Base-by-base conservation (phyloP, 2,113 vertebrate genomes). In the Pelobates fuscus region DNA sequence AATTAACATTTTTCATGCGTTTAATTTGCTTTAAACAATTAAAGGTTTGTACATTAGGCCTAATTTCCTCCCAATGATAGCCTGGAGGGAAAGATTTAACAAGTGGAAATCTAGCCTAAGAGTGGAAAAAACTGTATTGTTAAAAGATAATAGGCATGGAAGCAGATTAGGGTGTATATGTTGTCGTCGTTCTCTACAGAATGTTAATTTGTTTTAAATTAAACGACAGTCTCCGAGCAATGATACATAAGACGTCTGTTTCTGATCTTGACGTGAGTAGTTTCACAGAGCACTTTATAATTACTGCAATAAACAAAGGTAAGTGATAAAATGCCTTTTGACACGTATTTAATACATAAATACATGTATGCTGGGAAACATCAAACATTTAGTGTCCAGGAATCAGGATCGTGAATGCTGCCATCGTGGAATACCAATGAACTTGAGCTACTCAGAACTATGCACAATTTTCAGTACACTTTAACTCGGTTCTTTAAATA, bases 161-260 rank as follows among this genome's bases (percentile, higher is more conserved):
- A 65, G 20, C 64, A 85, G 70, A 86, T 67, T 74, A 74, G 55
- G 79, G 76, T 72, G 23, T 41, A 55, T 83, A 1, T 80, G 76
- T 81, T 81, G 52, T 49, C 65, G 71, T 78, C 87, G 80, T 87
- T 89, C 81, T 84, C 79, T 88, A 75, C 77, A 87, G 85, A 87
- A 78, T 67, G 66, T 18, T 87, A 87, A 89, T 91, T 91, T 87
- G 81, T 88, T 89, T 86, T 79, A 78, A 88, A 81, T 88, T 85
- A 91, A 82, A 77, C 84, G 80, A 84, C 84, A 89, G 84, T 77
- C 32, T 80, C 79, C 72, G 80, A 77, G 67, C 72, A 85, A 80
- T 82, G 78, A 82, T 18, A 54, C 81, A 82, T 82, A 82, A 71
- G 81, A 69, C 52, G 67, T 70, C 37, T 1, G 0, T 17, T 78